phyloP scores from a whole-genome alignment of 2,113 vertebrate species.

The Petroica traversi region DNA sequence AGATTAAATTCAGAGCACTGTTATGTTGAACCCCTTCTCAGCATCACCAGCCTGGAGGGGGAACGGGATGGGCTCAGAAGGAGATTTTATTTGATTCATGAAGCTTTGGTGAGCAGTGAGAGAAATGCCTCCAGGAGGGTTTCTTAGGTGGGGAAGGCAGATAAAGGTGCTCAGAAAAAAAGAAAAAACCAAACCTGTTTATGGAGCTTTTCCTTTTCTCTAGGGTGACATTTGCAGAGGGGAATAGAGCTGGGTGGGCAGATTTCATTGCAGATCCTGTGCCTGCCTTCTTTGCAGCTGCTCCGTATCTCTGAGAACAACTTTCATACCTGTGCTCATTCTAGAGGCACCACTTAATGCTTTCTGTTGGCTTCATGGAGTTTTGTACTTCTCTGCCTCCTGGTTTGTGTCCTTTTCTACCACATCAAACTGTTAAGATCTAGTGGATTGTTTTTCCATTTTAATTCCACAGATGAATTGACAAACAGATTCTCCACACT shows the following conservation, averaged over 20 bases:
- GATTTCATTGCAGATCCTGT: background rate
- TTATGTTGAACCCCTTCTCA: background rate
- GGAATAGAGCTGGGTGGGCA: background rate
- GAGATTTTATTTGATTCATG: background rate
- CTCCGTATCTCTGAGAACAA: background rate
- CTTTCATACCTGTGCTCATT: background rate
- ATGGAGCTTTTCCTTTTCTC: background rate
- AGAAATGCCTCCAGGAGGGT: background rate
- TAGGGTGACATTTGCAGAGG: background rate
- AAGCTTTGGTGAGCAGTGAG: background rate
- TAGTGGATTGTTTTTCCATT: slow-evolving; percentile 10
- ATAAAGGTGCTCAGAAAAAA: background rate
- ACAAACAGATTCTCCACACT: slow-evolving; percentile 1
- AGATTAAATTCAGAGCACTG: background rate
- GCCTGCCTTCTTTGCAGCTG: background rate
- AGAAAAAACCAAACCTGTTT: no score
- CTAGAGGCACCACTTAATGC: background rate
- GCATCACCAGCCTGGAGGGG: background rate
- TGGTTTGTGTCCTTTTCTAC: background rate
- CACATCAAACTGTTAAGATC: background rate
- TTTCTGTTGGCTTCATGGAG: background rate
- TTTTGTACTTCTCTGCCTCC: background rate
- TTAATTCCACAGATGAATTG: background rate
- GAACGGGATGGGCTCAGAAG: background rate
- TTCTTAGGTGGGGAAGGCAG: background rate